Conservation (phyloP, 1,140 invertebrate species). For the Bombus superbus region DNA sequence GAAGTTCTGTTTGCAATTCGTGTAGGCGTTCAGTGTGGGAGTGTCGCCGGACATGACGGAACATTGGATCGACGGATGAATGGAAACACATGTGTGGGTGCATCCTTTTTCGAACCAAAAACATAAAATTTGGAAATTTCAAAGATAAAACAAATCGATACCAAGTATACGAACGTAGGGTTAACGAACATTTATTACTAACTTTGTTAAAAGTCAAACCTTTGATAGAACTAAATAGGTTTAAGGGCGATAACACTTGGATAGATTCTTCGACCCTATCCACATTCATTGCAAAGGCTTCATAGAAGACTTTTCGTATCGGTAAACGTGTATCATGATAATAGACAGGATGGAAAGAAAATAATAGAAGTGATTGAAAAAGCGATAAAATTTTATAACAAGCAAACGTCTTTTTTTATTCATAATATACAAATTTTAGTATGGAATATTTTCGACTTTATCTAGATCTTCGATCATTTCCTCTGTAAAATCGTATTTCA, state of each 20-base stretch:
- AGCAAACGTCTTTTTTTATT: conserved; percentile 31
- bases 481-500: not conserved
- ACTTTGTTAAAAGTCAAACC: not conserved
- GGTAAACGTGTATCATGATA: not conserved
- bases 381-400: not conserved
- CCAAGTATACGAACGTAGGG: not conserved
- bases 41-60: conserved; percentile 65
- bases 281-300: conserved; percentile 42
- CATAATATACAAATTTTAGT: conserved; percentile 11
- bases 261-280: conserved; percentile 57
- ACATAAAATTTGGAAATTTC: conserved; percentile 34
- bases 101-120: conserved; percentile 57
- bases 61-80: conserved; percentile 59
- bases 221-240: conserved; percentile 12
- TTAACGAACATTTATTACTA: not conserved
- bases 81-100: conserved; percentile 47
- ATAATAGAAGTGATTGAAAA: not conserved
- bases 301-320: conserved; percentile 19
- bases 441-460: conserved; percentile 21
- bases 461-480: not conserved
- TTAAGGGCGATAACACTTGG: conserved; percentile 26
- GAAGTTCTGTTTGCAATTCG: conserved; percentile 61
- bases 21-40: conserved; percentile 67
- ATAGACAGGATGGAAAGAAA: not conserved
- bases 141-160: conserved; percentile 25